Base-by-base conservation (phyloP, 1,140 invertebrate species). In the Chymomyza costata region DNA sequence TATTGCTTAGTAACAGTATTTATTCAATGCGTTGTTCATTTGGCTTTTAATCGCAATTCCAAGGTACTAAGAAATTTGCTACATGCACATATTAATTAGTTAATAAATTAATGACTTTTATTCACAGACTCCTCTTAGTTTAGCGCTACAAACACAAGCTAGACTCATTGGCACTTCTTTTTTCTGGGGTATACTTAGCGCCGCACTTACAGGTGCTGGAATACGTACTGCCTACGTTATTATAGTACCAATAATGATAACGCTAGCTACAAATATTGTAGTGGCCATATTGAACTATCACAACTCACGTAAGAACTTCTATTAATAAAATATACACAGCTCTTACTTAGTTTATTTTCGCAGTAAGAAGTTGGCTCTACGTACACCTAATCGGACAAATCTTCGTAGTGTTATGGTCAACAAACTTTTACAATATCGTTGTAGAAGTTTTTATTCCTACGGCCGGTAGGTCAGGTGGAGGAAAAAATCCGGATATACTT, bases 401-500 rank as follows among this genome's bases (percentile, higher is more conserved):
- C 32, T 46, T 66, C 31, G 40, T 47, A 35, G 43, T 46, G 47
- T 13, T 76, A 43, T 54, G 67, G 74, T 28, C 67, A 50, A 48
- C 45, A 19, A 18, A 73, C 44, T 46, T 63, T 37, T 74, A 74
- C 15, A 52, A 67, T 38, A 16, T 44, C 5, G 35, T 82, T 25
- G 55, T 58, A 2, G 60, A 82, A 34, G 69, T 89, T 16, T 89
- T 92, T 69, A 87, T 91, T 17, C 90, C 91, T 13, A 88, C 91
- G 13, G 88, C 89, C 78, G 91, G 91, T 7, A 59, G 91, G 14
- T 84, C 88, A 3, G 91, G 91, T 11, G 86, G 86, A 8, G 67
- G 86, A 18, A 83, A 87, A 16, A 88, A 88, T 68, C 89, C 90
- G 3, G 91, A 92, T 73, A 31, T 90, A 3, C 62, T 90, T 25